phyloP scores from a whole-genome alignment of 2,113 vertebrate species.

The Octodon degus region DNA sequence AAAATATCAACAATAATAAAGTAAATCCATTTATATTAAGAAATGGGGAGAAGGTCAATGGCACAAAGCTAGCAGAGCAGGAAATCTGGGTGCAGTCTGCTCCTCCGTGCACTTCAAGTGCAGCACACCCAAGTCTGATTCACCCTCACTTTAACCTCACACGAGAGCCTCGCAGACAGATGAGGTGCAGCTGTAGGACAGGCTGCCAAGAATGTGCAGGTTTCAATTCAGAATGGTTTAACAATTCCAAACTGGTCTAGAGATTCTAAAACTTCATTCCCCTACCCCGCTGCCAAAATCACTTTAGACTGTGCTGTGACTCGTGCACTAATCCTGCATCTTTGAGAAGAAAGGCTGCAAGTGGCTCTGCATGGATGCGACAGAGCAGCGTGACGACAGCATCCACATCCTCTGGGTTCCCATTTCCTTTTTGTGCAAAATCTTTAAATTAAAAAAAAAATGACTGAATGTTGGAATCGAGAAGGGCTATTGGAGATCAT shows the following conservation, averaged over 20 bases:
- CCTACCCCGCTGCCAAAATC: neutral
- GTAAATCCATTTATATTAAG: neutral
- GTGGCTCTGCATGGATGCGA: neutral
- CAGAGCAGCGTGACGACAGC: neutral
- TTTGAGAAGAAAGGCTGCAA: neutral
- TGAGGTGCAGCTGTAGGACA: neutral
- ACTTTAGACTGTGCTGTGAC: neutral
- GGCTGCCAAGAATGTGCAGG: neutral
- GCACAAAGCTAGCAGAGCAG: neutral
- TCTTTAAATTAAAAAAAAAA: slow-evolving; percentile 5
- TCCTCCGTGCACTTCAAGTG: neutral
- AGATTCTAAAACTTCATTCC: neutral
- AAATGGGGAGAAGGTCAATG: neutral
- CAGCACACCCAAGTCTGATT: neutral
- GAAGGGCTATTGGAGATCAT: neutral
- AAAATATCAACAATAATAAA: neutral
- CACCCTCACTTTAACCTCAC: neutral
- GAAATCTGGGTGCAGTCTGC: neutral
- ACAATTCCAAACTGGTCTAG: neutral
- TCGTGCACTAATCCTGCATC: neutral
- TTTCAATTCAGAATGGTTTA: neutral
- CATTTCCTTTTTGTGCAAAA: slow-evolving; percentile 49
- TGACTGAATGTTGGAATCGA: neutral
- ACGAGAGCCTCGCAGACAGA: neutral
- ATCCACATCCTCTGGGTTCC: neutral